Evolutionary conservation across 1,140 invertebrate species (phyloP), one percentile per base, ranked within the genome.

Genomic region (Lepidostoma basale): DNA sequence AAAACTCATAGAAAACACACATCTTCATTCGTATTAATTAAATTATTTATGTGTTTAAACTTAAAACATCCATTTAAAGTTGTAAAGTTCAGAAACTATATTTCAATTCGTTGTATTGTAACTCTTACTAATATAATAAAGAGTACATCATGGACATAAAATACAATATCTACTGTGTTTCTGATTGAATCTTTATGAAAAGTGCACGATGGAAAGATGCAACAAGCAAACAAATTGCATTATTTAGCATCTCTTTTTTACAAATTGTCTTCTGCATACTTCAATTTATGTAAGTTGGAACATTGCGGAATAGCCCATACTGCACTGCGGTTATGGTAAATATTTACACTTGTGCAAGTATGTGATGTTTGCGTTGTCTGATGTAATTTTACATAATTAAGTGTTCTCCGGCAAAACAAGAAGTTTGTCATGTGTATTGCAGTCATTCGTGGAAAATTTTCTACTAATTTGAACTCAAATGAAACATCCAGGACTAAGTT

Each of bases 311-410:
- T 30, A 23, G 12, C 45, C 28, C 30, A 12, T 26, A 45, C 62
- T 33, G 62, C 62, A 47, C 26, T 63, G 62, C 62, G 45, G 62
- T 63, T 47, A 49, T 63, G 36, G 49, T 63, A 63, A 63, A 52
- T 49, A 62, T 8, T 12, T 18, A 36, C 23, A 62, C 14, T 18
- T 54, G 26, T 54, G 30, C 26, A 16, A 26, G 25, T n/a, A n/a
- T n/a, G 25, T 14, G 42, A 63, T 33, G 12, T 49, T 49, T 49
- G 25, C 26, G 33, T 52, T 49, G 44, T 47, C 26, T 49, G 44
- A 49, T 25, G n/a, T 30, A 18, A 63, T 52, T 33, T 49, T 36
- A 18, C 44, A 47, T 63, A 62, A 42, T 59, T 59, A 39, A 14
- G 1, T 6, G 45, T n/a, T 49, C 20, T n/a, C 12, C 18, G 9